Percentiles rank a stretch among this genome's conserved stretches.
These are phyloP conservation scores for Apodemia mormo DNA, from an alignment of 2,888 invertebrate genomes.

Conservation along the genomic window DNA sequence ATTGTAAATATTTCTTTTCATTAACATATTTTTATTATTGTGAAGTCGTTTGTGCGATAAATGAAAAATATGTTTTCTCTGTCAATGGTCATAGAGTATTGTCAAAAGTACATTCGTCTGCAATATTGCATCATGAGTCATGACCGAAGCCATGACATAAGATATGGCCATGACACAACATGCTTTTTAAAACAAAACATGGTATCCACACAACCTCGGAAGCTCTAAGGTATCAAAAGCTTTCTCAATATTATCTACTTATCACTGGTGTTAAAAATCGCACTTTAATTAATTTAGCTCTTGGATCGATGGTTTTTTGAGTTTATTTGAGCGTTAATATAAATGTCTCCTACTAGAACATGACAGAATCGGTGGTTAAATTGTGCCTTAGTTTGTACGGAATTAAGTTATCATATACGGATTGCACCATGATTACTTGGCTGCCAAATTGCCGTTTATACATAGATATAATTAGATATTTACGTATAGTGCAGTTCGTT, in stretches of 20 bases:
- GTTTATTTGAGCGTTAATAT: slow-evolving; percentile 8
- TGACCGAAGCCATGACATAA: neutral
- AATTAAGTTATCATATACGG: slow-evolving; percentile 4
- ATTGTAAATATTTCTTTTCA: slow-evolving; percentile 39
- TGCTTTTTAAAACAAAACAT: slow-evolving; percentile 46
- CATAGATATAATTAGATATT: no score
- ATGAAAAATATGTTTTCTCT: slow-evolving; percentile 54
- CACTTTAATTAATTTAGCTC: neutral
- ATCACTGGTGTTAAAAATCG: slow-evolving; percentile 20
- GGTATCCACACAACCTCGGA: slow-evolving; percentile 72
- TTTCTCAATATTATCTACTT: slow-evolving; percentile 26
- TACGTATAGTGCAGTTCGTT: no score
- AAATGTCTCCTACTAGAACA: neutral
- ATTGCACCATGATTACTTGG: neutral
- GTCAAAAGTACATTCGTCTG: slow-evolving; percentile 61
- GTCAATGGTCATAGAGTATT: slow-evolving; percentile 72
- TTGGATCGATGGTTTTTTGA: neutral
- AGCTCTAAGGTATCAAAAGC: slow-evolving; percentile 51
- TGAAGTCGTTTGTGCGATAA: slow-evolving; percentile 66
- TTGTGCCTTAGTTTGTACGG: slow-evolving; percentile 16
- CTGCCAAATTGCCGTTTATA: no score
- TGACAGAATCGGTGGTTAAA: slow-evolving; percentile 15
- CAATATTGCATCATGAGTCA: slow-evolving; percentile 38
- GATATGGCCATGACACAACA: neutral
- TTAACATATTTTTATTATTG: slow-evolving; percentile 1